Evolutionary conservation across 2,113 vertebrate genomes (phyloP).

Genomic region (Rhizomys pruinosus): DNA sequence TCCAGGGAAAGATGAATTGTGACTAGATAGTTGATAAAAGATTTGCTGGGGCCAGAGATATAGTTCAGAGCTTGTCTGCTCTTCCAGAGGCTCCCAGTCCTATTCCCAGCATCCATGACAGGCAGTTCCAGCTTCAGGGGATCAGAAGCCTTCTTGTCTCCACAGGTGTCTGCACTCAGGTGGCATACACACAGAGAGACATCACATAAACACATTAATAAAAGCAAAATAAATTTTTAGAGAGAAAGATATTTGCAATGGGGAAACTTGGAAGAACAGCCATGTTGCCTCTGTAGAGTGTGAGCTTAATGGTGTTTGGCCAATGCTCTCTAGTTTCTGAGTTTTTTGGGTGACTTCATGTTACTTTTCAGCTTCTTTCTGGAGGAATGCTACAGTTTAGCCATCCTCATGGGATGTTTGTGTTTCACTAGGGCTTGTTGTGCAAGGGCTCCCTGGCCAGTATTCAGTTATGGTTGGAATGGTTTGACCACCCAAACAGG

Average conservation of each 20-base stretch:
- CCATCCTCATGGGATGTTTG: conserved; percentile 22
- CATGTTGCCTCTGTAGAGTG: not conserved
- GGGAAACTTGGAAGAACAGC: not conserved
- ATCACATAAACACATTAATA: not conserved
- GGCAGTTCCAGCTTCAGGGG: not conserved
- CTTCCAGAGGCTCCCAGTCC: not conserved
- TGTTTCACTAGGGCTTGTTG: conserved; percentile 57
- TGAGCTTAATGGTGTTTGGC: not conserved
- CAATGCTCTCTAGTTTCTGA: not conserved
- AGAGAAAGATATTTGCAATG: not conserved
- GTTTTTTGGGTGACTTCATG: conserved; percentile 3
- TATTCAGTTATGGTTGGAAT: conserved; percentile 68
- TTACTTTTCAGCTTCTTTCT: not conserved
- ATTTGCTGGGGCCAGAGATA: not conserved
- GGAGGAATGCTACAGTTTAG: not conserved
- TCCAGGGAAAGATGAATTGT: not conserved
- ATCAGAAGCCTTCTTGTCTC: not conserved
- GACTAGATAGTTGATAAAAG: not conserved
- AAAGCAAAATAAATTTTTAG: not conserved
- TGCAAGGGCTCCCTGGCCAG: conserved; percentile 58
- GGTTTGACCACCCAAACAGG: conserved; percentile 53
- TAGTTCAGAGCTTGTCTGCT: not conserved
- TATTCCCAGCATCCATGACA: not conserved
- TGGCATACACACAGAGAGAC: too few relatives aligned
- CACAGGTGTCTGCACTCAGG: not conserved